Conservation (phyloP, 2,888 invertebrate genomes). For the Nycteola revayana region DNA sequence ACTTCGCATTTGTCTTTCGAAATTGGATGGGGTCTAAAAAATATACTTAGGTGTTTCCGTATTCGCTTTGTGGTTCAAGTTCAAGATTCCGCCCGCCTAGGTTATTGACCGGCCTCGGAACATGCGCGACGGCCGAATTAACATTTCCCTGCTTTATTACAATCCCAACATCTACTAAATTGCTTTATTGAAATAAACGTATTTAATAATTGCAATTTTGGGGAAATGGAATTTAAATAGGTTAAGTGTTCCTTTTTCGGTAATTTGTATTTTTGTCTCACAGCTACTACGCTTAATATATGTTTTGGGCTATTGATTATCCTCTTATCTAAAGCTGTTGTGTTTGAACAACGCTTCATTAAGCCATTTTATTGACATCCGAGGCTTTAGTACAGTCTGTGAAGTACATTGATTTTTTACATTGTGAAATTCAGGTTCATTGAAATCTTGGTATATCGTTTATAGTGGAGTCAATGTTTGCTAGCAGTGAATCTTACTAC, state of each 20-base stretch:
- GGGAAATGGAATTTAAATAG: too few relatives aligned
- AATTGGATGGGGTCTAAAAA: conserved; percentile 38
- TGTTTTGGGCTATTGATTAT: conserved; percentile 54
- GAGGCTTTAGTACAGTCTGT: conserved; percentile 38
- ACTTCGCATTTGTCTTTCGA: conserved; percentile 39
- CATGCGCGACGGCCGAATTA: conserved; percentile 53
- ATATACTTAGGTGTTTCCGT: conserved; percentile 43
- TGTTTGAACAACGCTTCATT: conserved; percentile 57
- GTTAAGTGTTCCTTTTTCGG: too few relatives aligned
- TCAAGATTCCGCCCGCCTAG: conserved; percentile 62
- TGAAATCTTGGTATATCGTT: too few relatives aligned
- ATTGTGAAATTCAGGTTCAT: too few relatives aligned
- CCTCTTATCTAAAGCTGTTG: conserved; percentile 51
- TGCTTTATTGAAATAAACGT: neutral
- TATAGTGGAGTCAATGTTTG: conserved; percentile 22
- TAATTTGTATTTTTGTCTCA: neutral
- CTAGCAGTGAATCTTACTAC: conserved; percentile 4
- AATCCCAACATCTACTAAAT: conserved; percentile 23
- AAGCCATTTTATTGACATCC: conserved; percentile 56
- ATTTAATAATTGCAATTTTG: too few relatives aligned
- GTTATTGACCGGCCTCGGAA: conserved; percentile 67
- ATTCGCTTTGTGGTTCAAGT: conserved; percentile 68
- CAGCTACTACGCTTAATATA: conserved; percentile 24
- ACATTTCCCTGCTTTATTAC: conserved; percentile 33
- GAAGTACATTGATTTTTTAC: conserved; percentile 47